These are phyloP conservation scores for Slavum lentiscoides DNA, from an alignment of 2,888 invertebrate species.

Conservation along the genomic window DNA sequence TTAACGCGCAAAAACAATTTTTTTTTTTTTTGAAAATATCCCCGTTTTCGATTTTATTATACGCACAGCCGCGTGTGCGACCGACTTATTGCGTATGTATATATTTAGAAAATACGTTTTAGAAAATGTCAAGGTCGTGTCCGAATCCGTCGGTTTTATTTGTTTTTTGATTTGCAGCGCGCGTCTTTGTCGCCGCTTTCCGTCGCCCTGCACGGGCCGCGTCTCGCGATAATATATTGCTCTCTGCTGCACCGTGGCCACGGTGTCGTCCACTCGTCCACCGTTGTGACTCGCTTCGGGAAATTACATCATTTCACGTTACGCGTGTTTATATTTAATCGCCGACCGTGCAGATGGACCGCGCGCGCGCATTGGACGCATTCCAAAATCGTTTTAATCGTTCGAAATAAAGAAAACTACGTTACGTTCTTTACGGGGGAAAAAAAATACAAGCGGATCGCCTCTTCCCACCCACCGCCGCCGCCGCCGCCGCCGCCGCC, in stretches of 20 bases:
- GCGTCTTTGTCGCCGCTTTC: neutral
- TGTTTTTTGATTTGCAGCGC: conserved; percentile 1
- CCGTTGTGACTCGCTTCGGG: conserved; percentile 30
- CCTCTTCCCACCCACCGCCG: too few relatives aligned
- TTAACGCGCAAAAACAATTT: too few relatives aligned
- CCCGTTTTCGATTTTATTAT: neutral
- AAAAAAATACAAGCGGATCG: neutral
- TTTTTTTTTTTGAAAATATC: too few relatives aligned
- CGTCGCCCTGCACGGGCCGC: neutral
- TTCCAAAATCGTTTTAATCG: conserved; percentile 41
- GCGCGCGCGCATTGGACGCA: neutral
- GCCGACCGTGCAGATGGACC: conserved; percentile 10
- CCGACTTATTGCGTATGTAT: neutral
- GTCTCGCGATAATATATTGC: neutral
- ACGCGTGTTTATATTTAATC: conserved; percentile 42
- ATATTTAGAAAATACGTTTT: conserved; percentile 9
- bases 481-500: too few relatives aligned
- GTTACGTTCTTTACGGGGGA: neutral
- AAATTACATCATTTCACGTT: conserved; percentile 45
- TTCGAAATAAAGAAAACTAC: conserved; percentile 27
- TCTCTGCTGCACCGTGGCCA: conserved; percentile 9
- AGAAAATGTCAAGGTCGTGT: conserved; percentile 10
- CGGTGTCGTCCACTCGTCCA: neutral
- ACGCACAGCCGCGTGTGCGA: too few relatives aligned
- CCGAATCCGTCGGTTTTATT: neutral